phyloP scores from a whole-genome alignment of 2,797 vertebrate species.

The Gymnocypris eckloni region DNA sequence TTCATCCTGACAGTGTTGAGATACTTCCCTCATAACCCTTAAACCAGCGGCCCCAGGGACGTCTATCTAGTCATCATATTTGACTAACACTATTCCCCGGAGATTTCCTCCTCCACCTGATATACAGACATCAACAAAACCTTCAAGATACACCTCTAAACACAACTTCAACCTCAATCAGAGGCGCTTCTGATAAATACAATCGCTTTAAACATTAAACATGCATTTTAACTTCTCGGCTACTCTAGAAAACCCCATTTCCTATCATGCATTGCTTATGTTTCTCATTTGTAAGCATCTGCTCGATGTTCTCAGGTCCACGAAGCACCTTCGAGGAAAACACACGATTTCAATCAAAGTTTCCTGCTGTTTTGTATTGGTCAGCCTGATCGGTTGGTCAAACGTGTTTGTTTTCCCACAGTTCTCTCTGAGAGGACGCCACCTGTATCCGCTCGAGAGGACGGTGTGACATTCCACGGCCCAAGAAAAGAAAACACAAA shows the following conservation, averaged over 20 bases:
- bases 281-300: not conserved
- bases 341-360: not conserved
- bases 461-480: slow-evolving; percentile 71
- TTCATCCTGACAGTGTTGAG: slow-evolving; percentile 59
- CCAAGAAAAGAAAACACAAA: slow-evolving; percentile 56
- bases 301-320: not conserved
- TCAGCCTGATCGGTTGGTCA: slow-evolving; percentile 56
- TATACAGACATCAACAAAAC: not conserved
- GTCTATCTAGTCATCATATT: slow-evolving; percentile 49
- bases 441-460: slow-evolving; percentile 69
- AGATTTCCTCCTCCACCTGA: not conserved
- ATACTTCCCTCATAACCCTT: slow-evolving; percentile 59
- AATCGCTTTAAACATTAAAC: not conserved
- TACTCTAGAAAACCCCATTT: not conserved
- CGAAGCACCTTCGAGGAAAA: not conserved
- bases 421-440: slow-evolving; percentile 49
- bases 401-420: slow-evolving; percentile 67
- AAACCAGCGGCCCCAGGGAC: slow-evolving; percentile 52
- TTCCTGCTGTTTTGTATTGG: not conserved
- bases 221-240: not conserved
- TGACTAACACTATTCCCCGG: not conserved
- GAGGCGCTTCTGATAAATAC: accelerated
- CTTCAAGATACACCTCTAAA: not conserved
- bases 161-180: not conserved
- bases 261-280: not conserved